These are phyloP conservation scores for Vanacampus margaritifer DNA, from an alignment of 2,113 vertebrate species.

Conservation along the genomic window DNA sequence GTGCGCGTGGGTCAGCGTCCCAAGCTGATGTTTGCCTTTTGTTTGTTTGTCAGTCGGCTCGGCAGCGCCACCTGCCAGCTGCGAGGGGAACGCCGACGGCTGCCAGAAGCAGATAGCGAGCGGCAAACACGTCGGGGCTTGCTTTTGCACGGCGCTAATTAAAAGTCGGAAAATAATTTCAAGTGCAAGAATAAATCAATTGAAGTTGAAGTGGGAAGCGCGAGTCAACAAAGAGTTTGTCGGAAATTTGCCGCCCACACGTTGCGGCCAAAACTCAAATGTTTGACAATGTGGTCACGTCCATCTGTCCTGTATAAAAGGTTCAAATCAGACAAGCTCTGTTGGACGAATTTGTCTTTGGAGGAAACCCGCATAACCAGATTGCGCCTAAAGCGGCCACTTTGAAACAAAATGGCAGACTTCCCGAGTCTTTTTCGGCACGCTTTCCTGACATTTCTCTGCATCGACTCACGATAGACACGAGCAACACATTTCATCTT, in stretches of 20 bases:
- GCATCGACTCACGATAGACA: too few relatives aligned
- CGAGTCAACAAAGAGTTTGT: neutral
- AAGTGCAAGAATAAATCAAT: slow-evolving; percentile 1
- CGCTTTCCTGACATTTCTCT: too few relatives aligned
- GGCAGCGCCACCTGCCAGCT: neutral
- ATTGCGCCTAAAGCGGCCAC: neutral
- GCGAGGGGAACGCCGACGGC: neutral
- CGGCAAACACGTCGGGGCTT: neutral
- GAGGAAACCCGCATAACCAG: neutral
- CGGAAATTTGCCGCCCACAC: neutral
- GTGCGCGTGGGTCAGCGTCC: neutral
- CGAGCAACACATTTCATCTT: neutral
- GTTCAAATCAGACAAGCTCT: neutral
- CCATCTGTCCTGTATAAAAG: neutral
- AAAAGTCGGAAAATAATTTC: neutral
- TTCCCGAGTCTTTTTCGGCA: neutral
- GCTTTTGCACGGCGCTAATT: neutral
- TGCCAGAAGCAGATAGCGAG: neutral
- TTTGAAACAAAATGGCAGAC: neutral
- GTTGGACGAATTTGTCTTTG: neutral
- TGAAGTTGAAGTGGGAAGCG: neutral
- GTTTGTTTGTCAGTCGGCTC: neutral
- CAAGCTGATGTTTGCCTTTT: neutral
- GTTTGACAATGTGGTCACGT: neutral
- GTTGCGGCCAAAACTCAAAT: neutral